A percentile compares a stretch with the other conserved stretches of the same genome.
phyloP scores from a whole-genome alignment of 2,797 vertebrate species.

The Oceanodroma leucorhoa region DNA sequence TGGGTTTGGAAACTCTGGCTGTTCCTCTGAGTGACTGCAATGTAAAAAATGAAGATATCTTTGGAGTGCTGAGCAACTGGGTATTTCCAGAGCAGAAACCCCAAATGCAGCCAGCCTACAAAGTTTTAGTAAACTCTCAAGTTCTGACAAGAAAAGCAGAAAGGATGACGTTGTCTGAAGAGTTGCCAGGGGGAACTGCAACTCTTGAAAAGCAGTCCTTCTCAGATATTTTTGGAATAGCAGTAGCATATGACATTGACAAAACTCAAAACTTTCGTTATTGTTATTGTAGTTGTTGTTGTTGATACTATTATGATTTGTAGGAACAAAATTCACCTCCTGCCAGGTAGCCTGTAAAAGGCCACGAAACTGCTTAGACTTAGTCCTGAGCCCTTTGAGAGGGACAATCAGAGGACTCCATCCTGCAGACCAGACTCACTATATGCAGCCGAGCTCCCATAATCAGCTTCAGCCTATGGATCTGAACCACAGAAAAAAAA shows the following conservation, averaged over 20 bases:
- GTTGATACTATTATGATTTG: background rate
- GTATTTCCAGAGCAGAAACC: constrained; percentile 39
- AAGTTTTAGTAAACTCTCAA: background rate
- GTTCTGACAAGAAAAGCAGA: constrained; percentile 10
- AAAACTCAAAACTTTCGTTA: background rate
- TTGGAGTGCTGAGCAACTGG: background rate
- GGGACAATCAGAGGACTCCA: background rate
- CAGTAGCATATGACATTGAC: background rate
- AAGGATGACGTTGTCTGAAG: background rate
- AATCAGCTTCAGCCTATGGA: background rate
- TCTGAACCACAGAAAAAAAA: background rate
- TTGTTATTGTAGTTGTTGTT: background rate
- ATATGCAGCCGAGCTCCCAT: background rate
- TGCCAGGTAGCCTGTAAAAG: background rate
- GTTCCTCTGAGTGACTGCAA: background rate
- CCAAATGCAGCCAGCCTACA: background rate
- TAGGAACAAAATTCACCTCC: background rate
- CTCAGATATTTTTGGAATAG: background rate
- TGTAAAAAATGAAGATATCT: background rate
- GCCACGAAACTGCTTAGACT: background rate
- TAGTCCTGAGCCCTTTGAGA: background rate
- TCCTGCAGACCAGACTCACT: background rate
- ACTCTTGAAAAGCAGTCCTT: background rate
- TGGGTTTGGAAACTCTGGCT: background rate
- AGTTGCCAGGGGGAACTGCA: background rate